Percentiles rank a stretch among this genome's conserved stretches.
Conservation (phyloP, 1,140 invertebrate genomes). For the Dendroctonus ponderosae region DNA sequence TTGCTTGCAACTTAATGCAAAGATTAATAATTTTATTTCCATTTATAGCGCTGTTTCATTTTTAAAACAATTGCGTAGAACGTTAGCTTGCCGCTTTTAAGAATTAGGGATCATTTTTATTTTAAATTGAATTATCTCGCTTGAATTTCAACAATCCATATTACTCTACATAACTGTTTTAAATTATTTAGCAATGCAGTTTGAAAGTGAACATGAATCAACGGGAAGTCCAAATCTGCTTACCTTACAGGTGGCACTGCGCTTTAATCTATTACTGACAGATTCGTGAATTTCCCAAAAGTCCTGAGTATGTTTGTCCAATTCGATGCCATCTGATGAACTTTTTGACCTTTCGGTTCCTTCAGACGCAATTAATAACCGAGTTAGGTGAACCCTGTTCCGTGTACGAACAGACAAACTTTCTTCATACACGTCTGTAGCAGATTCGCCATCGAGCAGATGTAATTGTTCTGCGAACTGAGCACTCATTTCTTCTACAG, state of each 20-base stretch:
- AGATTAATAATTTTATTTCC: too few relatives aligned
- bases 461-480: conserved; percentile 29
- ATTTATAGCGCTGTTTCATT: too few relatives aligned
- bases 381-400: conserved; percentile 42
- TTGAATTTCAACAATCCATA: neutral
- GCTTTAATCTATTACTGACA: conserved; percentile 39
- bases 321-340: conserved; percentile 39
- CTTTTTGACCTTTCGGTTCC: conserved; percentile 39
- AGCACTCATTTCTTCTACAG: conserved; percentile 27
- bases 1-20: too few relatives aligned
- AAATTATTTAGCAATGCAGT: too few relatives aligned
- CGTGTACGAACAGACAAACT: conserved; percentile 25
- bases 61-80: too few relatives aligned
- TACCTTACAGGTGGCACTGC: conserved; percentile 43
- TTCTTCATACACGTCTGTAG: conserved; percentile 25
- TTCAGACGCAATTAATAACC: conserved; percentile 41
- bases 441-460: conserved; percentile 28
- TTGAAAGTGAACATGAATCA: too few relatives aligned
- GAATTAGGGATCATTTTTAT: too few relatives aligned
- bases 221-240: conserved; percentile 3
- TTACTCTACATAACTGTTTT: neutral
- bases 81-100: too few relatives aligned
- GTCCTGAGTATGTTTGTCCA: conserved; percentile 41
- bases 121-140: too few relatives aligned
- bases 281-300: conserved; percentile 44